phyloP scores from a whole-genome alignment of 2,888 invertebrate genomes.

The Helobdella robusta region DNA sequence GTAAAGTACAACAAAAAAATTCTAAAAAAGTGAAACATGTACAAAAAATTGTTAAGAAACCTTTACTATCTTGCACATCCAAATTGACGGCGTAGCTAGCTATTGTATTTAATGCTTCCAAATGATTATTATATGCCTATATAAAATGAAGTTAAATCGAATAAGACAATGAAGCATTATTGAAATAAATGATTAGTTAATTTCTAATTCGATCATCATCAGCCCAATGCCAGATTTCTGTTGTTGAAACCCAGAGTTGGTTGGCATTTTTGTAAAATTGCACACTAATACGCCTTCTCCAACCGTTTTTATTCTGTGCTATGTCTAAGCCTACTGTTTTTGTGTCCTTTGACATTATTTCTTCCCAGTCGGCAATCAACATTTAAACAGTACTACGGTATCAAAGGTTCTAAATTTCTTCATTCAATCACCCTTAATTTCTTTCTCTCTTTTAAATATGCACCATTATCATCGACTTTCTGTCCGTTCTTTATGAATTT shows the following conservation, averaged over 20 bases:
- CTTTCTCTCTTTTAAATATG: too few species aligned
- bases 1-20: neutral
- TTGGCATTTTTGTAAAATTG: neutral
- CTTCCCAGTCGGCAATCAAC: too few species aligned
- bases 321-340: too few species aligned
- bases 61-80: slow-evolving; percentile 55
- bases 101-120: slow-evolving; percentile 54
- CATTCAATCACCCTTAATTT: too few species aligned
- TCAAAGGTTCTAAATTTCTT: too few species aligned
- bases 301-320: too few species aligned
- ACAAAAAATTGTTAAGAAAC: slow-evolving; percentile 37
- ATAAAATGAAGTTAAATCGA: too few species aligned
- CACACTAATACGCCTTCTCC: too few species aligned
- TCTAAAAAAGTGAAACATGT: neutral
- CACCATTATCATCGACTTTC: too few species aligned
- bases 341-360: too few species aligned
- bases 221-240: neutral
- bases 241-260: neutral
- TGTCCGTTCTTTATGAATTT: too few species aligned
- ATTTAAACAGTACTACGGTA: too few species aligned
- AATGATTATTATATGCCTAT: slow-evolving; percentile 56
- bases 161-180: neutral
- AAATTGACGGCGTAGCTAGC: slow-evolving; percentile 55
- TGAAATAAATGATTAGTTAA: neutral
- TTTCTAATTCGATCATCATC: neutral